Evolutionary conservation across 2,797 vertebrate species (phyloP), one percentile per base, ranked within the genome.

Genomic region (Spondyliosoma cantharus): DNA sequence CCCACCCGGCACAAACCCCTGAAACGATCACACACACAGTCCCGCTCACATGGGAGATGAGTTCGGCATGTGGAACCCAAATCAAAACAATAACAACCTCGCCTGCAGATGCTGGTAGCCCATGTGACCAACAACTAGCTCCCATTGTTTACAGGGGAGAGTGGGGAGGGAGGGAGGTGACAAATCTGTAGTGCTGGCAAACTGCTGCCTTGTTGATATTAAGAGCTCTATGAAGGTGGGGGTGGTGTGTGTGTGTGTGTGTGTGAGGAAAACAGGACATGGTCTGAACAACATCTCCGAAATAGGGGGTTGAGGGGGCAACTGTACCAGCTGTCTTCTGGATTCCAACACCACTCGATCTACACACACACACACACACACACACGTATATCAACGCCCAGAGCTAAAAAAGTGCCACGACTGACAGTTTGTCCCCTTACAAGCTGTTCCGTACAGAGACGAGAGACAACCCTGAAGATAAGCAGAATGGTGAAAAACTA

Each of bases 41-140:
- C 56, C 12, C 5, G 32, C 68, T 86, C 90, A 79, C 87, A 90
- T 42, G 61, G 46, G 85, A 90, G 85, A 83, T 72, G 68, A 91
- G 90, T 89, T 88, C 80, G 86, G 77, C 75, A 57, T 85, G 87
- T 78, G 87, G 81, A 90, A 74, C 58, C 79, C 59, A 78, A 90
- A 87, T 87, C 86, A 90, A 92, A 93, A 91, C 90, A 92, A 93
- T 84, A 92, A 89, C 90, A 93, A 85, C 37, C 73, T 84, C 69
- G 43, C 68, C 77, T 76, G 84, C 88, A 89, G 86, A 91, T 85
- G 89, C 88, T 86, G 57, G 76, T 27, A 11, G 80, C 42, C 74
- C 91, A 90, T 48, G 64, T 90, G 86, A 90, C 79, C 54, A 3
- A 85, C 83, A 72, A 76, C 77, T 11, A 80, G 78, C 77, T 86